Conservation (phyloP, 1,140 invertebrate genomes). For the Lasioglossum albipes region DNA sequence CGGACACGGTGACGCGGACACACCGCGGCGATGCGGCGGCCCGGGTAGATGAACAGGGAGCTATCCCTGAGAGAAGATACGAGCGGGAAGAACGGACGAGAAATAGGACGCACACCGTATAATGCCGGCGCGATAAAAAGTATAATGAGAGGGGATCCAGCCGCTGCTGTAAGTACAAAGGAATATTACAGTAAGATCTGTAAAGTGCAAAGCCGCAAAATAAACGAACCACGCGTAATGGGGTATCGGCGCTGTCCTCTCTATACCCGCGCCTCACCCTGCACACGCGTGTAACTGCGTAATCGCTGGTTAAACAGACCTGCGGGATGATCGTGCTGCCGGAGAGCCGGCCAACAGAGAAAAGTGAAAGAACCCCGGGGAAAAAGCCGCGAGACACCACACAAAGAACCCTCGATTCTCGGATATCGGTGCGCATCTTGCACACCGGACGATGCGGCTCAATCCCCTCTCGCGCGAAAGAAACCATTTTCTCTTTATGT, state of each 20-base stretch:
- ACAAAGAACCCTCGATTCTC: conserved; percentile 48
- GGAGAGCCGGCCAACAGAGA: neutral
- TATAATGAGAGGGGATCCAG: conserved; percentile 54
- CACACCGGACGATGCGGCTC: conserved; percentile 35
- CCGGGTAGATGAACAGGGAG: conserved; percentile 1
- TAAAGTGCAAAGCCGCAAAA: conserved; percentile 61
- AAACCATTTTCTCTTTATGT: too few relatives aligned
- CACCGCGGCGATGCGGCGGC: too few relatives aligned
- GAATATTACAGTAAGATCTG: conserved; percentile 61
- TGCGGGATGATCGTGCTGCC: neutral
- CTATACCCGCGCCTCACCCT: conserved; percentile 69
- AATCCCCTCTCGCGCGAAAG: too few relatives aligned
- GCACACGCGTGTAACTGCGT: conserved; percentile 66
- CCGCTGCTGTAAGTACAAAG: conserved; percentile 57
- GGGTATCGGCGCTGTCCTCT: conserved; percentile 29
- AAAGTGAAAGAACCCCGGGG: conserved; percentile 42
- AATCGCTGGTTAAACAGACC: conserved; percentile 61
- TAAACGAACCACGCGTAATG: conserved; percentile 50
- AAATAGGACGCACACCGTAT: conserved; percentile 22
- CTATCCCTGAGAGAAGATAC: neutral
- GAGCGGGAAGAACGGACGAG: neutral
- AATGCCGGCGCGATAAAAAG: conserved; percentile 55
- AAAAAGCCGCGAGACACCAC: conserved; percentile 27
- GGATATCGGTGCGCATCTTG: conserved; percentile 31
- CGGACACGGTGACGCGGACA: neutral